Conservation (phyloP, 2,797 vertebrate species). For the Peromyscus attwateri region DNA sequence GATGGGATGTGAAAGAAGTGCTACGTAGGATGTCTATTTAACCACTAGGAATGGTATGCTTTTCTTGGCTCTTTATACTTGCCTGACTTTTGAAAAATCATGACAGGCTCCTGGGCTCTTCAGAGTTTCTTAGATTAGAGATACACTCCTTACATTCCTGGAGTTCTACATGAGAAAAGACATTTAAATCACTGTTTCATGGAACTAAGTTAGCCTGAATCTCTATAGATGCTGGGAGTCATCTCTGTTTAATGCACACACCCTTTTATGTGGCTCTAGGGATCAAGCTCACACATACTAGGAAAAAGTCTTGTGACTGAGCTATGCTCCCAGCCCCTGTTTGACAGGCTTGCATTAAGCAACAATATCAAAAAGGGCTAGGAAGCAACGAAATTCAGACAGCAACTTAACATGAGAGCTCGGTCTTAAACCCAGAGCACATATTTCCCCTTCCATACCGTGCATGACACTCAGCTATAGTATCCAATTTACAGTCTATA, state of each 20-base stretch:
- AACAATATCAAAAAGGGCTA: not conserved
- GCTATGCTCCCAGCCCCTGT: too few species aligned
- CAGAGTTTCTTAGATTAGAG: not conserved
- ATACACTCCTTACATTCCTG: not conserved
- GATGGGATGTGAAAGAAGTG: not conserved
- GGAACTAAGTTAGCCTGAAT: not conserved
- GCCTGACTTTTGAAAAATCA: not conserved
- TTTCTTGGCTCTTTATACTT: not conserved
- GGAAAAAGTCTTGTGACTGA: not conserved
- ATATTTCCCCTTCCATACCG: not conserved
- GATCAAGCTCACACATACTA: not conserved
- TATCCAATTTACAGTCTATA: slow-evolving; percentile 27
- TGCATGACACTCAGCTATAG: not conserved
- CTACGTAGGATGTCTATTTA: not conserved
- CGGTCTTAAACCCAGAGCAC: not conserved
- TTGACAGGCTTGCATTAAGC: not conserved
- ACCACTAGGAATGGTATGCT: not conserved
- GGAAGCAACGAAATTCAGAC: not conserved
- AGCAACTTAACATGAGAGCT: not conserved
- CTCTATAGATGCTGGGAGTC: not conserved
- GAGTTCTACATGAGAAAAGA: not conserved
- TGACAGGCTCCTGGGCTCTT: not conserved
- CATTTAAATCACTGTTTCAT: not conserved
- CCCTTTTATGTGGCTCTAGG: not conserved
- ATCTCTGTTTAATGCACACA: not conserved